These are phyloP conservation scores for Drosophila anceps DNA, from an alignment of 2,888 invertebrate species.

Conservation along the genomic window DNA sequence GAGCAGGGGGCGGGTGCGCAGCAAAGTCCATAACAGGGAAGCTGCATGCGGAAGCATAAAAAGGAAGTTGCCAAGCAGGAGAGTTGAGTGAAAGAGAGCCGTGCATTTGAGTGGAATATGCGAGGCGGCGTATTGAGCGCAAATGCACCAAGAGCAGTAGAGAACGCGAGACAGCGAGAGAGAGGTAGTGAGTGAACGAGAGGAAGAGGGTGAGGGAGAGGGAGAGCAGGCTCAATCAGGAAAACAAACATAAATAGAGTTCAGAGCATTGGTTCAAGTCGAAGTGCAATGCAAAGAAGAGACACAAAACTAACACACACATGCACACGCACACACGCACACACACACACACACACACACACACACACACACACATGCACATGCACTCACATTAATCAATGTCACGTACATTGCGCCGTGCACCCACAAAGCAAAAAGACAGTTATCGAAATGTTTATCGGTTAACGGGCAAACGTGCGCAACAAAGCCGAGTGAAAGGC, in stretches of 20 bases:
- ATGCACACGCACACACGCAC: constrained; percentile 5
- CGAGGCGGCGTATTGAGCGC: constrained; percentile 18
- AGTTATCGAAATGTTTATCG: constrained; percentile 49
- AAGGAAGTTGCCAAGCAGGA: constrained; percentile 55
- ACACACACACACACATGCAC: constrained; percentile 9
- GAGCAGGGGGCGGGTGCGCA: constrained; percentile 6
- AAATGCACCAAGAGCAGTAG: neutral
- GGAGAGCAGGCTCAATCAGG: neutral
- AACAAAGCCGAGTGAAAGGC: constrained; percentile 41
- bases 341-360: constrained; percentile 12
- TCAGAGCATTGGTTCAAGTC: constrained; percentile 13
- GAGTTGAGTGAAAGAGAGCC: constrained; percentile 17
- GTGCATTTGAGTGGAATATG: constrained; percentile 1
- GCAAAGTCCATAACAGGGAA: constrained; percentile 43
- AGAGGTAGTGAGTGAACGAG: neutral
- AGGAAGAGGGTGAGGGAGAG: neutral
- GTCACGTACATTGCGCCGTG: constrained; percentile 33
- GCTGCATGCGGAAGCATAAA: constrained; percentile 63
- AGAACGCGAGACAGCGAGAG: neutral
- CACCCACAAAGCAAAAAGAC: constrained; percentile 40
- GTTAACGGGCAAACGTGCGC: constrained; percentile 35
- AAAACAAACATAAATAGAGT: constrained; percentile 13
- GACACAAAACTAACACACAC: constrained; percentile 5
- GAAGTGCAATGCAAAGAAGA: constrained; percentile 37
- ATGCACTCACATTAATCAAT: constrained; percentile 60